Conservation (phyloP, 1,140 invertebrate genomes). For the Temnothorax curvispinosus region DNA sequence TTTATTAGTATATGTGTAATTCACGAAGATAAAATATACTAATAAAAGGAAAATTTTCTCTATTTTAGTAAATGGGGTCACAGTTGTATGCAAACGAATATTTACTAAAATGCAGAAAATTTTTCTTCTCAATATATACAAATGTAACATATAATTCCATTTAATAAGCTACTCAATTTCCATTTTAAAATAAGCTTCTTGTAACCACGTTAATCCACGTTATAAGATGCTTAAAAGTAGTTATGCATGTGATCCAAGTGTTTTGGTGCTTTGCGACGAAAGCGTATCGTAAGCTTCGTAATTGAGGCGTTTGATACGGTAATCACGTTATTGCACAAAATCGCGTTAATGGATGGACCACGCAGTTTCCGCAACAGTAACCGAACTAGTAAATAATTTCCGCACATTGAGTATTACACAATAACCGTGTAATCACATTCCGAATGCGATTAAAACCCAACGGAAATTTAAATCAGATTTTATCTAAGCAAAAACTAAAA, state of each 20-base stretch:
- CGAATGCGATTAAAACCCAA: neutral
- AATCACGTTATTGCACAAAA: slow-evolving; percentile 21
- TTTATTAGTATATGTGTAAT: too few species aligned
- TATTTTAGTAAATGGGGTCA: too few species aligned
- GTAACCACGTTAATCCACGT: neutral
- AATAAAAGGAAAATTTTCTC: too few species aligned
- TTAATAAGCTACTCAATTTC: neutral
- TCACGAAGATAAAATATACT: too few species aligned
- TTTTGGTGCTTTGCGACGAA: neutral
- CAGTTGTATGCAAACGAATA: too few species aligned
- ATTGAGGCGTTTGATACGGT: slow-evolving; percentile 41
- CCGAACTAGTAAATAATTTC: slow-evolving; percentile 17
- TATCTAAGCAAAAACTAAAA: neutral
- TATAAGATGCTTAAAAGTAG: neutral
- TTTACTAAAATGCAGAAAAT: too few species aligned
- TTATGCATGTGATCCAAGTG: neutral
- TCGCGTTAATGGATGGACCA: slow-evolving; percentile 12
- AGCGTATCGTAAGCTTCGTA: slow-evolving; percentile 15
- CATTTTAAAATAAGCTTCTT: neutral
- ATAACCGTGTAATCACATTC: neutral
- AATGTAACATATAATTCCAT: neutral
- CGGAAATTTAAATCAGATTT: neutral
- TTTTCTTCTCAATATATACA: neutral
- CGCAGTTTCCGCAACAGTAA: slow-evolving; percentile 12
- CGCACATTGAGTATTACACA: neutral